phyloP scores from a whole-genome alignment of 2,797 vertebrate genomes.

The Cynopterus sphinx region DNA sequence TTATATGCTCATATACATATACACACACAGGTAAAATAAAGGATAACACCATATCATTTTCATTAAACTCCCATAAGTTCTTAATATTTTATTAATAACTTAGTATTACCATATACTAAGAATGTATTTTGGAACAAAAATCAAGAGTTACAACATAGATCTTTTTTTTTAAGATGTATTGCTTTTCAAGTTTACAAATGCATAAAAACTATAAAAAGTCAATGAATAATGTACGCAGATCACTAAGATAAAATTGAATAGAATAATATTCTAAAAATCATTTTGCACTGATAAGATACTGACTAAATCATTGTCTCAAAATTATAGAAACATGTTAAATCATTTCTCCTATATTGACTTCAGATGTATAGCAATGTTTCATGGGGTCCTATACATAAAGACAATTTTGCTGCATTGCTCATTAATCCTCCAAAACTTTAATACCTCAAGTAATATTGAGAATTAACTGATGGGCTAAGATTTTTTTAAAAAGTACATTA shows the following conservation, averaged over 20 bases:
- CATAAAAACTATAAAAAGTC: not conserved
- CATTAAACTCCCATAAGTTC: not conserved
- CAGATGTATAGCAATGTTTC: not conserved
- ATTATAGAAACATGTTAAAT: not conserved
- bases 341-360: not conserved
- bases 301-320: not conserved
- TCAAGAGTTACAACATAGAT: not conserved
- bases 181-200: not conserved
- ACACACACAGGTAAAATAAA: conserved; percentile 13
- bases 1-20: not conserved
- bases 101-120: not conserved
- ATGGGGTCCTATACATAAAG: not conserved
- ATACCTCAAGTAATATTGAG: not conserved
- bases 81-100: not conserved
- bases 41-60: not conserved
- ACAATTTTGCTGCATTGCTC: not conserved
- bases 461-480: not conserved
- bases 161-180: not conserved
- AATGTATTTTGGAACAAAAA: not conserved
- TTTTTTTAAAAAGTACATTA: not conserved
- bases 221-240: not conserved
- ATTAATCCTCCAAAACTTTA: not conserved
- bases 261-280: conserved; percentile 13
- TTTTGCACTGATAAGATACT: not conserved
- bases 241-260: conserved; percentile 6